These are phyloP conservation scores for Thalassoma bifasciatum DNA, from an alignment of 2,113 vertebrate species.

Conservation along the genomic window DNA sequence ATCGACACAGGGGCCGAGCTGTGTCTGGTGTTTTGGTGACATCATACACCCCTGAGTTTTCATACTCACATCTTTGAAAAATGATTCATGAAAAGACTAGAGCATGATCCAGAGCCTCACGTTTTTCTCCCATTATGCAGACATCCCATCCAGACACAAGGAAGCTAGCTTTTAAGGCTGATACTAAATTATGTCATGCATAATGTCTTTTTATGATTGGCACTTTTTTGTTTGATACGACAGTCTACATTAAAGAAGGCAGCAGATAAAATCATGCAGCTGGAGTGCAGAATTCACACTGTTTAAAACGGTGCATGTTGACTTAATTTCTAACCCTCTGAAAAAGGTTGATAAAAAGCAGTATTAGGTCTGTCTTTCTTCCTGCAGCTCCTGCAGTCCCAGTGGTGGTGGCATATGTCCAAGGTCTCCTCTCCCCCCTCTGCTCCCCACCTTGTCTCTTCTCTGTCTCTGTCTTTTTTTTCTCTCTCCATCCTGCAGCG, in stretches of 20 bases:
- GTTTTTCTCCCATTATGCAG: not conserved
- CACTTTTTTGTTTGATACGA: too few relatives aligned
- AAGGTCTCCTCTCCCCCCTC: constrained; percentile 31
- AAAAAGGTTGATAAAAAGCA: too few relatives aligned
- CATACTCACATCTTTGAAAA: not conserved
- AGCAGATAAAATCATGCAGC: too few relatives aligned
- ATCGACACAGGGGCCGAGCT: constrained; percentile 37
- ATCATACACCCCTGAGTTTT: constrained; percentile 42
- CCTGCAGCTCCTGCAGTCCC: constrained; percentile 30
- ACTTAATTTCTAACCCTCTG: not conserved
- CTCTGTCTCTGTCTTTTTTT: constrained; percentile 40
- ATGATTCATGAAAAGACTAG: not conserved
- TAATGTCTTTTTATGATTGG: too few relatives aligned
- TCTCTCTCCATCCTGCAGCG: constrained; percentile 61
- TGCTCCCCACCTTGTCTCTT: constrained; percentile 36
- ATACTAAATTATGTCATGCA: too few relatives aligned
- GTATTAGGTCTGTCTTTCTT: not conserved
- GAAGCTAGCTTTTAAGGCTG: too few relatives aligned
- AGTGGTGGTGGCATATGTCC: constrained; percentile 76
- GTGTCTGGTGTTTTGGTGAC: constrained; percentile 64
- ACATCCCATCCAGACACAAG: too few relatives aligned
- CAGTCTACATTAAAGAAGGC: too few relatives aligned
- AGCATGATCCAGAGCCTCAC: not conserved
- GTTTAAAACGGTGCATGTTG: not conserved
- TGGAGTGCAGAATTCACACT: not conserved